phyloP scores from a whole-genome alignment of 2,113 vertebrate species.

The Ascaphus truei region DNA sequence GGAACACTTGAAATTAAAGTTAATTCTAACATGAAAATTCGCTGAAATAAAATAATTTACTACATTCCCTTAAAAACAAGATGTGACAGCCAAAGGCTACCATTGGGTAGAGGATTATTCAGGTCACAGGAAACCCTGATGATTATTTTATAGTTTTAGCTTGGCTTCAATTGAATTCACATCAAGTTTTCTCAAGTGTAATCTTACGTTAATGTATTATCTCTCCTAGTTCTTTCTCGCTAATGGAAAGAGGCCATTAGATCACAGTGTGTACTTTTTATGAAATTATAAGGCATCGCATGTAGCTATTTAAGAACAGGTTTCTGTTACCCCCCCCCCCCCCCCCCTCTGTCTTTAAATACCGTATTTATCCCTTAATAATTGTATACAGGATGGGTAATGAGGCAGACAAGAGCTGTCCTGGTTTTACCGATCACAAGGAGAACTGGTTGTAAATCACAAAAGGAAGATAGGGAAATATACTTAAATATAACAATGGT shows the following conservation, averaged over 20 bases:
- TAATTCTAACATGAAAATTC: no score
- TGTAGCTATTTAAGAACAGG: neutral
- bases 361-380: neutral
- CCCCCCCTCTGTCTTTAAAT: neutral
- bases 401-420: neutral
- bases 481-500: neutral
- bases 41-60: no score
- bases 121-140: conserved; percentile 21
- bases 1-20: no score
- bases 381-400: neutral
- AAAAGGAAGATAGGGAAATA: no score
- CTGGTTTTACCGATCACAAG: no score
- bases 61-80: no score
- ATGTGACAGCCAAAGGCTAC: no score
- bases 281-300: neutral
- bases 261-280: conserved; percentile 2
- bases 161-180: conserved; percentile 9
- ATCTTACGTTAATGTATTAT: conserved; percentile 21
- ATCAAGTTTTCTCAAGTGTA: conserved; percentile 20
- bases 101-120: neutral
- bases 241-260: conserved; percentile 26
- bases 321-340: neutral
- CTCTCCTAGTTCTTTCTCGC: neutral
- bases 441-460: no score
- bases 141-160: conserved; percentile 18